Percentiles rank a stretch among this genome's conserved stretches.
These are phyloP conservation scores for Amphipoea oculea DNA, from an alignment of 2,888 invertebrate genomes.

Conservation along the genomic window DNA sequence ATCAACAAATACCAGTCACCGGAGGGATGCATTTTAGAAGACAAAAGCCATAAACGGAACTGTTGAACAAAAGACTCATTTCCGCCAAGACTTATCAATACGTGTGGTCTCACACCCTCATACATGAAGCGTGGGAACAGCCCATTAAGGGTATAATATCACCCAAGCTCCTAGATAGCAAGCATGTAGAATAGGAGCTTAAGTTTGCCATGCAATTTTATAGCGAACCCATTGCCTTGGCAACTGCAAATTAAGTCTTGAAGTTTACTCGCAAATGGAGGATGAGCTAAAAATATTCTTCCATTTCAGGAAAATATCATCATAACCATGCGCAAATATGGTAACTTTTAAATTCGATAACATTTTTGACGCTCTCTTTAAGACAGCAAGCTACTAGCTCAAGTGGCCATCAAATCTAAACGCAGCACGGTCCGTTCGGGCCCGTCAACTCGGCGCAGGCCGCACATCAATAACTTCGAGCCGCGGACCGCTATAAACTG, in stretches of 20 bases:
- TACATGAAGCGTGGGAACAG: constrained; percentile 32
- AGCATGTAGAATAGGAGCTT: constrained; percentile 8
- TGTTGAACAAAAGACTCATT: constrained; percentile 39
- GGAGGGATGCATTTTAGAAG: constrained; percentile 1
- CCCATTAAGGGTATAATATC: constrained; percentile 25
- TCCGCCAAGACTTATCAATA: constrained; percentile 27
- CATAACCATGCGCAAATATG: neutral
- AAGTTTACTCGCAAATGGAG: constrained; percentile 5
- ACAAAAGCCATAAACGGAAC: constrained; percentile 10
- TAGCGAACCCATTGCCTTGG: constrained; percentile 7
- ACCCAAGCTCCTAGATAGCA: constrained; percentile 15
- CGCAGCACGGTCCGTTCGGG: constrained; percentile 69
- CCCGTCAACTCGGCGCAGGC: constrained; percentile 74
- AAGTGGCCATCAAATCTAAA: constrained; percentile 60
- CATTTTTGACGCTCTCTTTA: constrained; percentile 1
- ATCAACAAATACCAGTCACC: neutral
- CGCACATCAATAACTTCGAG: constrained; percentile 84
- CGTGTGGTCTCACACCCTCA: constrained; percentile 48
- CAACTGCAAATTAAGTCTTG: constrained; percentile 28
- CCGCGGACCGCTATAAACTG: constrained; percentile 83
- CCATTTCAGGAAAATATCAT: neutral
- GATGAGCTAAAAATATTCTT: constrained; percentile 9
- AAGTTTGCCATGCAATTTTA: constrained; percentile 28
- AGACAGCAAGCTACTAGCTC: constrained; percentile 37
- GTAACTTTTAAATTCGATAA: constrained; percentile 4